Conservation (phyloP, 1,140 invertebrate genomes). For the Drosophila pallidifrons region DNA sequence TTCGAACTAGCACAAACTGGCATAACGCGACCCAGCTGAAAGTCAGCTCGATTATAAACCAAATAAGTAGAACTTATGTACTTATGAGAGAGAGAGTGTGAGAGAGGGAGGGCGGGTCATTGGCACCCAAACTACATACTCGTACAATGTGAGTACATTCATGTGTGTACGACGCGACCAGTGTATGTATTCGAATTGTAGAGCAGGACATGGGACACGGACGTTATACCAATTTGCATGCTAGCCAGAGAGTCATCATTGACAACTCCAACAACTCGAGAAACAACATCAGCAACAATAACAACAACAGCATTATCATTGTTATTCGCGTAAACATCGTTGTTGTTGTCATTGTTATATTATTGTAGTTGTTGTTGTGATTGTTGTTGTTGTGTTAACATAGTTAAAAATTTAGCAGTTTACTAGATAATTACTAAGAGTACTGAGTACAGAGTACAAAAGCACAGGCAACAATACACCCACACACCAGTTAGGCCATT, state of each 20-base stretch:
- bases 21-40: constrained; percentile 45
- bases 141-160: neutral
- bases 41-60: constrained; percentile 11
- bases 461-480: constrained; percentile 29
- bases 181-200: neutral
- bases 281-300: constrained; percentile 17
- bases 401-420: constrained; percentile 39
- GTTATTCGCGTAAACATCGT: constrained; percentile 7
- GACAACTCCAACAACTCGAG: constrained; percentile 24
- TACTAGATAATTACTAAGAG: constrained; percentile 47
- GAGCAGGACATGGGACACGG: constrained; percentile 20
- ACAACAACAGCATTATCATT: neutral
- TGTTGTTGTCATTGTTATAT: constrained; percentile 8
- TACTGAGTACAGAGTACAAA: constrained; percentile 26
- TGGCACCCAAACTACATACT: neutral
- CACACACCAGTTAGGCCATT: constrained; percentile 39
- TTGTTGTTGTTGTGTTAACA: constrained; percentile 20
- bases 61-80: constrained; percentile 26
- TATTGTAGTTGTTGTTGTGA: neutral
- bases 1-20: constrained; percentile 53
- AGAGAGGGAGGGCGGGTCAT: neutral
- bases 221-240: constrained; percentile 72
- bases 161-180: neutral
- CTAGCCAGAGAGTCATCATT: constrained; percentile 36
- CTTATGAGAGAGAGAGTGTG: constrained; percentile 1